A percentile compares a stretch with the other conserved stretches of the same genome.
Evolutionary conservation across 2,113 vertebrate genomes (phyloP).

Genomic region (Variabilichromis moorii): DNA sequence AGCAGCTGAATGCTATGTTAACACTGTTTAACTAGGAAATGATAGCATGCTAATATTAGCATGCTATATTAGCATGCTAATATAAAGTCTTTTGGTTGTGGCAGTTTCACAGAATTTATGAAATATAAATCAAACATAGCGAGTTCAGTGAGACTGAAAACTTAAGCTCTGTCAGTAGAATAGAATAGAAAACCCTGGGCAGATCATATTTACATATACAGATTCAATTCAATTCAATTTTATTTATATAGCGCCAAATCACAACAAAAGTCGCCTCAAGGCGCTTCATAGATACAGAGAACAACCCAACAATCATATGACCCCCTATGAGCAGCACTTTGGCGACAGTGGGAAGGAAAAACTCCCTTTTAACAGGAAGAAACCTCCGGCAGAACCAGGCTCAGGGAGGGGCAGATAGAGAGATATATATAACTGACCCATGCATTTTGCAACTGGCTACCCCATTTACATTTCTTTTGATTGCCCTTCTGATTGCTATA

Average conservation of each 20-base stretch:
- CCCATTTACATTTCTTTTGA: neutral
- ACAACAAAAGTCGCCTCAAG: accelerated
- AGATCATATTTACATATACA: neutral
- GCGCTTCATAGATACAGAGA: too few species aligned
- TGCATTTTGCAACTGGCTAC: neutral
- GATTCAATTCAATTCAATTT: neutral
- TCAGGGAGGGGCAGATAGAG: neutral
- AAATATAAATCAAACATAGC: neutral
- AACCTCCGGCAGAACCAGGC: accelerated
- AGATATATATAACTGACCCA: accelerated
- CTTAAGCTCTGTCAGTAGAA: neutral
- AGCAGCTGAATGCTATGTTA: neutral
- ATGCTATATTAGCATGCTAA: neutral
- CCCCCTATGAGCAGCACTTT: too few species aligned
- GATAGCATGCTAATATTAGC: neutral
- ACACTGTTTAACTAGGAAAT: neutral
- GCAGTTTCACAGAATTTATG: neutral
- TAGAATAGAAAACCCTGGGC: accelerated
- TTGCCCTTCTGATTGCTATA: accelerated
- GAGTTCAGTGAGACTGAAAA: neutral
- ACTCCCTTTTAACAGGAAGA: too few species aligned
- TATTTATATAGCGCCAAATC: too few species aligned
- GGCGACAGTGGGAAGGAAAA: too few species aligned
- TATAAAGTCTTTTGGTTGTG: neutral
- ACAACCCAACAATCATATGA: too few species aligned